These are phyloP conservation scores for Hyles vespertilio DNA, from an alignment of 1,140 invertebrate species.

Conservation along the genomic window DNA sequence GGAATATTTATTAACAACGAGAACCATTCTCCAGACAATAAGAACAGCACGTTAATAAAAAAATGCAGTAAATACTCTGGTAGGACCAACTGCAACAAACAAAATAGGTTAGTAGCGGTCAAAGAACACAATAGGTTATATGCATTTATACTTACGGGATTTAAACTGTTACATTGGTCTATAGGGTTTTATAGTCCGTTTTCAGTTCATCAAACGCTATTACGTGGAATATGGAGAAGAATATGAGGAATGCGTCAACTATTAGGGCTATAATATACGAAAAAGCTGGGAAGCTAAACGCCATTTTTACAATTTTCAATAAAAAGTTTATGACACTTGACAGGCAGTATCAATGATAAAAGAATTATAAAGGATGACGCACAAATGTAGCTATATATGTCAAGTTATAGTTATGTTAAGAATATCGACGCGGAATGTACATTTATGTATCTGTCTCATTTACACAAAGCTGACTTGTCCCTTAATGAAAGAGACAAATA, in stretches of 20 bases:
- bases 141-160: slow-evolving; percentile 88
- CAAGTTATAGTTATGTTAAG: too few relatives aligned
- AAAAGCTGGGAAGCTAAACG: slow-evolving; percentile 97
- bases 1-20: slow-evolving; percentile 95
- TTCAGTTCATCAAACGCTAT: slow-evolving; percentile 99
- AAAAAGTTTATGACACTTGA: too few relatives aligned
- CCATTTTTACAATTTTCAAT: slow-evolving; percentile 81
- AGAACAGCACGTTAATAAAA: slow-evolving; percentile 94
- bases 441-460: too few relatives aligned
- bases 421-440: too few relatives aligned
- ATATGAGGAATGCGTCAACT: slow-evolving; percentile 97
- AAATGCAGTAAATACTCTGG: slow-evolving; percentile 97
- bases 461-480: too few relatives aligned
- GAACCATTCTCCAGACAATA: slow-evolving; percentile 94
- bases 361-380: too few relatives aligned
- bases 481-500: too few relatives aligned
- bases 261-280: slow-evolving; percentile 98
- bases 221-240: slow-evolving; percentile 99
- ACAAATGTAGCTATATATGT: too few relatives aligned
- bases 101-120: slow-evolving; percentile 25
- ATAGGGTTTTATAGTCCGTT: slow-evolving; percentile 99
- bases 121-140: slow-evolving; percentile 20
- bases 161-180: slow-evolving; percentile 98
- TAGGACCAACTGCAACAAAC: slow-evolving; percentile 90
- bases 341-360: too few relatives aligned